phyloP scores from a whole-genome alignment of 30 jellyfish, hydroid and myxozoan genomes.

The Hydractinia symbiolongicarpus region DNA sequence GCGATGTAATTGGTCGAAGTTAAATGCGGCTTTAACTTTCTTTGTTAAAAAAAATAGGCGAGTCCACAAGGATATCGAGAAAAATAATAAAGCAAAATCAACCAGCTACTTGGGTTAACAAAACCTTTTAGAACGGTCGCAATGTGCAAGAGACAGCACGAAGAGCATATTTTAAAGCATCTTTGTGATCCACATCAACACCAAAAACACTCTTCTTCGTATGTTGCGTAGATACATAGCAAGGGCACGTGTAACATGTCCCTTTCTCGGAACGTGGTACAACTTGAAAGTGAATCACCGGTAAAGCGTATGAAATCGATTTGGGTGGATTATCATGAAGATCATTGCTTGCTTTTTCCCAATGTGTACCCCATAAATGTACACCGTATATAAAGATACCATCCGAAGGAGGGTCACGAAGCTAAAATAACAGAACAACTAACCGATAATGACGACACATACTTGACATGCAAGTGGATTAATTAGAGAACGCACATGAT shows the following conservation, averaged over 20 bases:
- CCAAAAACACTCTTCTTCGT: slow-evolving; percentile 38
- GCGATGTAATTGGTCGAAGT: too few relatives aligned
- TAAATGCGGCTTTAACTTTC: too few relatives aligned
- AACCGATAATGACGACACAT: too few relatives aligned
- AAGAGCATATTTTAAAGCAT: slow-evolving; percentile 63
- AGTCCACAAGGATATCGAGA: too few relatives aligned
- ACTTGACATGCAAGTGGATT: not conserved
- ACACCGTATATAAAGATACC: slow-evolving; percentile 70
- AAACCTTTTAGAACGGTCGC: slow-evolving; percentile 44
- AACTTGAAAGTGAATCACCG: slow-evolving; percentile 65
- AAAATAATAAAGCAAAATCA: too few relatives aligned
- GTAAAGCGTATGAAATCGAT: slow-evolving; percentile 56
- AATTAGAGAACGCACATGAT: slow-evolving; percentile 36
- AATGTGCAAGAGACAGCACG: slow-evolving; percentile 65
- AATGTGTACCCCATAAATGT: slow-evolving; percentile 62
- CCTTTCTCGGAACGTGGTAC: slow-evolving; percentile 54
- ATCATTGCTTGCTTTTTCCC: slow-evolving; percentile 78
- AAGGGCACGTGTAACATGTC: slow-evolving; percentile 57
- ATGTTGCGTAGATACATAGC: slow-evolving; percentile 52
- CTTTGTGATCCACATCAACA: slow-evolving; percentile 69
- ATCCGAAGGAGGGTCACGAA: slow-evolving; percentile 81
- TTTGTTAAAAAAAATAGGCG: too few relatives aligned
- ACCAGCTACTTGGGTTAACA: not conserved
- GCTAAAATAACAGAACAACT: slow-evolving; percentile 20
- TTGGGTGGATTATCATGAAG: slow-evolving; percentile 68